Evolutionary conservation across 1,140 invertebrate species (phyloP), one percentile per base, ranked within the genome.

Genomic region (Microplitis demolitor): DNA sequence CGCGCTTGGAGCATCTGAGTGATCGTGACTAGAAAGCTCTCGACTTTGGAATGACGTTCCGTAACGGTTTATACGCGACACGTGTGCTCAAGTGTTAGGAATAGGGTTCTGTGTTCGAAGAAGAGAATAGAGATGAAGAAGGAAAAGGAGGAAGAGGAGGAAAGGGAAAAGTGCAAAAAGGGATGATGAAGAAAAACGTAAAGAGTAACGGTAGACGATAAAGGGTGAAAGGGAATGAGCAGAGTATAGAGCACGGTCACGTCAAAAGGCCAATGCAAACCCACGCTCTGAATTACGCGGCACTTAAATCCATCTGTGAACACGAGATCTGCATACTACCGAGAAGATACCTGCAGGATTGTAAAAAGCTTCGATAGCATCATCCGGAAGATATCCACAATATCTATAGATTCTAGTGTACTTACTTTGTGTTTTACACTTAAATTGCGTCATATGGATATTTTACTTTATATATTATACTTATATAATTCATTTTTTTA

Each of bases 291-390:
- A 82, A 82, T 80, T 80, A 79, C 77, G 68, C 73, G 74, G 64
- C 76, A 82, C 77, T 81, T 79, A 79, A 77, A 80, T 69, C 53
- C 64, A 74, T 66, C 73, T 71, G 14, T 37, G 71, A 71, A 81
- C 80, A 79, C 69, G 78, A 80, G 76, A 80, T 80, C 75, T 77
- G 78, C 78, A 81, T 81, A 78, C 75, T 11, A 33, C 63, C 13
- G 16, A 62, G n/a, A 31, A 50, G 39, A 6, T 45, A 45, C 39
- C 11, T 45, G 39, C 11, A 45, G 53, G 53, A 56, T 56, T 14
- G 53, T 56, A 56, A 56, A 56, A 56, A 56, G n/a, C 24, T 56
- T 13, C n/a, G 53, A 54, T 54, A n/a, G n/a, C n/a, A 56, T 56
- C 39, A 45, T 45, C 39, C 8, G 24, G 24, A 24, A 24, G 24